Percentiles rank a stretch among this genome's conserved stretches.
Conservation (phyloP, 2,888 invertebrate genomes). For the Thereva unica region DNA sequence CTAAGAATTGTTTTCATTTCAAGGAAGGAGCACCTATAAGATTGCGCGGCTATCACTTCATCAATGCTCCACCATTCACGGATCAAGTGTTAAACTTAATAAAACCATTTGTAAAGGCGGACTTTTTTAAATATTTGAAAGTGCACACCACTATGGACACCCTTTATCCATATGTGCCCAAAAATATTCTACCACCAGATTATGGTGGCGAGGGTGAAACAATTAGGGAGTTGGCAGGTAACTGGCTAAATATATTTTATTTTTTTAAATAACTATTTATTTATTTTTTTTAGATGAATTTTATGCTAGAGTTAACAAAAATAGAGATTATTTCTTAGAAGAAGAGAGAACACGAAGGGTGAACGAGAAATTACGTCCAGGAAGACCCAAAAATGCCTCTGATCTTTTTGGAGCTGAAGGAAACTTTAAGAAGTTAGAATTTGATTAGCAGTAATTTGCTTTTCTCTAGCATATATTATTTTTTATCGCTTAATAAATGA, state of each 20-base stretch:
- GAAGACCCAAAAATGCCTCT: conserved; percentile 66
- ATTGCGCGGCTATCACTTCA: conserved; percentile 70
- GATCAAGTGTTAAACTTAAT: conserved; percentile 71
- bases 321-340: conserved; percentile 57
- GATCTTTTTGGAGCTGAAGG: conserved; percentile 71
- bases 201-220: conserved; percentile 64
- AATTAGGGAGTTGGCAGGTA: not conserved
- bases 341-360: conserved; percentile 64
- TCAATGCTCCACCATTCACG: conserved; percentile 71
- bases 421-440: conserved; percentile 72
- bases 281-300: conserved; percentile 54
- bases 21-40: conserved; percentile 72
- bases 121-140: conserved; percentile 61
- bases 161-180: conserved; percentile 61
- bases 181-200: conserved; percentile 66
- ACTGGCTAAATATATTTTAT: not conserved
- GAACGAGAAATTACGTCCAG: conserved; percentile 65
- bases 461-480: no score
- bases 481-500: no score
- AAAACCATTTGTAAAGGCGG: conserved; percentile 74
- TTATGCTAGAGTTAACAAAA: conserved; percentile 52
- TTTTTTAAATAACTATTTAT: not conserved
- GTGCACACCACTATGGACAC: conserved; percentile 62
- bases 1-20: not conserved
- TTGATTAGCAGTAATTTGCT: conserved; percentile 61